Evolutionary conservation across 2,113 vertebrate species (phyloP).

Genomic region (Nyctereutes procyonoides): DNA sequence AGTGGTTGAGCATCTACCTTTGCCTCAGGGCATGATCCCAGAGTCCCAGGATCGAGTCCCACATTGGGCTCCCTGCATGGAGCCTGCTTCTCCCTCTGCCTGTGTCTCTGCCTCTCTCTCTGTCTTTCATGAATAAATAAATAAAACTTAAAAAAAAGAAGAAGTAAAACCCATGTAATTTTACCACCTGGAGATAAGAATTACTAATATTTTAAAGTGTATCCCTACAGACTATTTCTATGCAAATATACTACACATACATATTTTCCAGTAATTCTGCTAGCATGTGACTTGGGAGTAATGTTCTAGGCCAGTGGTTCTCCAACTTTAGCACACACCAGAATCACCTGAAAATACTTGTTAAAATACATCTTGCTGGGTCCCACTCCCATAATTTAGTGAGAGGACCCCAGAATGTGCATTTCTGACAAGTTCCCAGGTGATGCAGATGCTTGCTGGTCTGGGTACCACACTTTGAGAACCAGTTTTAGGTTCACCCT

Average conservation of each 20-base stretch:
- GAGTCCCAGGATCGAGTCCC: no score
- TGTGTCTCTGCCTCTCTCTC: no score
- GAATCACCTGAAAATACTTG: not conserved
- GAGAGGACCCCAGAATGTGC: not conserved
- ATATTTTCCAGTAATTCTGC: not conserved
- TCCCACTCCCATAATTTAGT: not conserved
- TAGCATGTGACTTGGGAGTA: not conserved
- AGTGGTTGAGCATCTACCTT: no score
- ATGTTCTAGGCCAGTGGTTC: not conserved
- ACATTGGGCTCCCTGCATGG: no score
- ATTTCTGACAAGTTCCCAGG: not conserved
- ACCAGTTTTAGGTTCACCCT: not conserved
- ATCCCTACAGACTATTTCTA: not conserved
- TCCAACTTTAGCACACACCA: not conserved
- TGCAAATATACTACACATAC: not conserved
- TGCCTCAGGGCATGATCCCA: no score
- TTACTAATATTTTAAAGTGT: slow-evolving; percentile 1
- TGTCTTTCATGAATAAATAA: no score
- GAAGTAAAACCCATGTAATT: not conserved
- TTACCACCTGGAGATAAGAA: not conserved
- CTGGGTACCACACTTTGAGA: not conserved
- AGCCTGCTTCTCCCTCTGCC: no score
- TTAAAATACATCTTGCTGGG: not conserved
- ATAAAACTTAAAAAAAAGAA: not conserved
- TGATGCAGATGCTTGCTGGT: not conserved